phyloP scores from a whole-genome alignment of 2,113 vertebrate species.

The Natator depressus region DNA sequence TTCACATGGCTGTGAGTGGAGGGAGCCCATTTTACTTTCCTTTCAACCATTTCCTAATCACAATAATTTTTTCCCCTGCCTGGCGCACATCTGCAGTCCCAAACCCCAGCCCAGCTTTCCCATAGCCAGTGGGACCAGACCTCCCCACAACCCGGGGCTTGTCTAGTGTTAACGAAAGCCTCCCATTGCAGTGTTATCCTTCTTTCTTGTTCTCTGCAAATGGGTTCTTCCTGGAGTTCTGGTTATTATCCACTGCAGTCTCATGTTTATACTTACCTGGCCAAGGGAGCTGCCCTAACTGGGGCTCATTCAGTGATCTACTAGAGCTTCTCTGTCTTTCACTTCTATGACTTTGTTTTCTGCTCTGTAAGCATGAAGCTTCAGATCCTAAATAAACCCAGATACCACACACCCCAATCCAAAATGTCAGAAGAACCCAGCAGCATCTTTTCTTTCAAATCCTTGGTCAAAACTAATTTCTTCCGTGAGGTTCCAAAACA shows the following conservation, averaged over 20 bases:
- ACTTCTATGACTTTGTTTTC: slow-evolving; percentile 36
- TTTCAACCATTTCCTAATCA: slow-evolving; percentile 62
- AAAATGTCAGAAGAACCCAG: not conserved
- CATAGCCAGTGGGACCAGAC: slow-evolving; percentile 33
- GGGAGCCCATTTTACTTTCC: slow-evolving; percentile 46
- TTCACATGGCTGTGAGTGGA: slow-evolving; percentile 47
- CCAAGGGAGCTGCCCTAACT: slow-evolving; percentile 13
- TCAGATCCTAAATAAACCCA: slow-evolving; percentile 8
- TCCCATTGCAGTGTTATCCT: slow-evolving; percentile 38
- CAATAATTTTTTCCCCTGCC: slow-evolving; percentile 16
- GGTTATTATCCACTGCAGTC: not conserved
- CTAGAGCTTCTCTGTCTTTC: not conserved
- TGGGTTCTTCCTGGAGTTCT: slow-evolving; percentile 33
- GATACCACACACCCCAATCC: not conserved
- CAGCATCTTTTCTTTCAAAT: not conserved
- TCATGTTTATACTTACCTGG: not conserved
- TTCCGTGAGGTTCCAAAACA: not conserved
- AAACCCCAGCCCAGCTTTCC: slow-evolving; percentile 31
- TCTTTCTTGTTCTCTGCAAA: slow-evolving; percentile 9
- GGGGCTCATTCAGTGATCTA: not conserved
- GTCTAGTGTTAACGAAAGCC: slow-evolving; percentile 69
- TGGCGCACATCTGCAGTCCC: not conserved
- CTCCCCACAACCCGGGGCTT: slow-evolving; percentile 41
- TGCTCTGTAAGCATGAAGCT: not conserved
- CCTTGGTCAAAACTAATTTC: not conserved